phyloP scores from a whole-genome alignment of 2,888 invertebrate genomes.

The Nomada fabriciana region DNA sequence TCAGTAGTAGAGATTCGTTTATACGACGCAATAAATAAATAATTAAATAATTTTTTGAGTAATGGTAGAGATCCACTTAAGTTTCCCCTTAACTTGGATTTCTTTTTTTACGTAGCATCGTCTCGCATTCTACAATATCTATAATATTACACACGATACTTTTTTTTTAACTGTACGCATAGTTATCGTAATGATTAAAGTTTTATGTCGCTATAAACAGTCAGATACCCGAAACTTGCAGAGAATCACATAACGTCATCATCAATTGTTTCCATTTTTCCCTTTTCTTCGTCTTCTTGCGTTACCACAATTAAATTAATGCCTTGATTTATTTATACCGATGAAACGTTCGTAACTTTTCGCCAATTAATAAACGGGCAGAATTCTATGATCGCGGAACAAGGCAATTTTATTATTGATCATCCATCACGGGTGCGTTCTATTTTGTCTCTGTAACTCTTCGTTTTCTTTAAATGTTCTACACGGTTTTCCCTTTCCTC shows the following conservation, averaged over 20 bases:
- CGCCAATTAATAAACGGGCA: conserved; percentile 13
- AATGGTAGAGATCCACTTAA: conserved; percentile 78
- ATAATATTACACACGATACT: conserved; percentile 83
- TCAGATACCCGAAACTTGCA: conserved; percentile 73
- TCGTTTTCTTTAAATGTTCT: conserved; percentile 49
- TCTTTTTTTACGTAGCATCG: conserved; percentile 75
- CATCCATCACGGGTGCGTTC: conserved; percentile 15
- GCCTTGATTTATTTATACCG: conserved; percentile 36
- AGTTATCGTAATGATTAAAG: conserved; percentile 82
- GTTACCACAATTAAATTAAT: conserved; percentile 47
- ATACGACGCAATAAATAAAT: conserved; percentile 84
- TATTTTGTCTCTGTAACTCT: conserved; percentile 1
- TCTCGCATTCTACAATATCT: conserved; percentile 80
- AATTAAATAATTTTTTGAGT: conserved; percentile 82
- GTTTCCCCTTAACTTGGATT: conserved; percentile 73
- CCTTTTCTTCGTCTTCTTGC: conserved; percentile 1
- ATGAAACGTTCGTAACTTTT: conserved; percentile 51
- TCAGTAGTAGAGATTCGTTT: conserved; percentile 80
- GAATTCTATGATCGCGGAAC: conserved; percentile 50
- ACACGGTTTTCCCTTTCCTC: conserved; percentile 44
- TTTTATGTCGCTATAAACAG: conserved; percentile 80
- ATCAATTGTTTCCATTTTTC: conserved; percentile 17
- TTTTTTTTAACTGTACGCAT: conserved; percentile 80
- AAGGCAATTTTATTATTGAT: conserved; percentile 61
- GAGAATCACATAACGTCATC: conserved; percentile 65